phyloP scores from a whole-genome alignment of 1,140 invertebrate species.

The Calycopis cecrops region DNA sequence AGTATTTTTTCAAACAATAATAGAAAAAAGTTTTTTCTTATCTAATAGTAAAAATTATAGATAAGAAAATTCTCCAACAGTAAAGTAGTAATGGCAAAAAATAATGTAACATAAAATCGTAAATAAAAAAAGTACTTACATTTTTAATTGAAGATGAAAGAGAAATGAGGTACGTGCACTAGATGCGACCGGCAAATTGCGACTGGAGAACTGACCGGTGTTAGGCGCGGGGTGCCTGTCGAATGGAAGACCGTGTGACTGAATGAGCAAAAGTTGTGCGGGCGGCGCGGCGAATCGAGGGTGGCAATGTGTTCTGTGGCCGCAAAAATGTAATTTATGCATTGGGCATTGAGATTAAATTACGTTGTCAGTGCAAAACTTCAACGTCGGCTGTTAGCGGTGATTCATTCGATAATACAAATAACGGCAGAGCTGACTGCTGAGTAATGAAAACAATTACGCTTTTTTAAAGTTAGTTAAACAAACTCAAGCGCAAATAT shows the following conservation, averaged over 20 bases:
- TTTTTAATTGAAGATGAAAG: conserved; percentile 34
- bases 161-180: conserved; percentile 40
- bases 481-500: too few relatives aligned
- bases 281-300: conserved; percentile 35
- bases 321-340: background rate
- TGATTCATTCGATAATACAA: background rate
- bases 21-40: too few relatives aligned
- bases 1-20: too few relatives aligned
- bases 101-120: too few relatives aligned
- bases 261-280: conserved; percentile 34
- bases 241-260: conserved; percentile 20
- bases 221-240: conserved; percentile 12
- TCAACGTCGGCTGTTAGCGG: background rate
- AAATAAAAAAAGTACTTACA: conserved; percentile 19
- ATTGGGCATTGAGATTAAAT: background rate
- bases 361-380: background rate
- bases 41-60: background rate
- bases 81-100: background rate
- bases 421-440: background rate
- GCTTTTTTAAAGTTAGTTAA: background rate
- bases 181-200: conserved; percentile 41
- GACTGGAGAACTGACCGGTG: conserved; percentile 35
- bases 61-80: background rate
- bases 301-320: conserved; percentile 26
- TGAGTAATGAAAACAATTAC: background rate